Evolutionary conservation across 1,140 invertebrate species (phyloP).

Genomic region (Diachasmimorpha longicaudata): DNA sequence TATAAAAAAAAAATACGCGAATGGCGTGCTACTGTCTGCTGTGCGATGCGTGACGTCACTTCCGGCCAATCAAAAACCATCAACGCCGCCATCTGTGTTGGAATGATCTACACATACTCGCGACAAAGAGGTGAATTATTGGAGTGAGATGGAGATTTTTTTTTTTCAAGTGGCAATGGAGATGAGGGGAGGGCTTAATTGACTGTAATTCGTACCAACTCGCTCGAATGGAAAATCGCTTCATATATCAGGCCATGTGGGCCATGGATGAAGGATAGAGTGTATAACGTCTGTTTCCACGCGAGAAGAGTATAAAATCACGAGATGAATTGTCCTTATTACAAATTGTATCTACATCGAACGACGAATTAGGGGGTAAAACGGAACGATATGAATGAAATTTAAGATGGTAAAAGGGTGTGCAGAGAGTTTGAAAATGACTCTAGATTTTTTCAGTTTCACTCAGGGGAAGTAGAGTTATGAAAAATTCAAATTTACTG

Average conservation of each 20-base stretch:
- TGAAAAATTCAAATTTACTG: no score
- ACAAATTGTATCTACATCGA: no score
- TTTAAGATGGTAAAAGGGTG: no score
- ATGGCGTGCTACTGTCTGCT: constrained; percentile 37
- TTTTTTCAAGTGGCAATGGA: background rate
- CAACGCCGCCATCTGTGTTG: constrained; percentile 41
- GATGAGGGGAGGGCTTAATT: constrained; percentile 45
- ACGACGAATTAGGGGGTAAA: no score
- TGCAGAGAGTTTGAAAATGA: no score
- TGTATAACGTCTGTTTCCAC: background rate
- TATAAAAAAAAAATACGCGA: constrained; percentile 26
- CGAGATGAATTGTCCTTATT: no score
- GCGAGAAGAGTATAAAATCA: no score
- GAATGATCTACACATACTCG: background rate
- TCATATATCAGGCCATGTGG: background rate
- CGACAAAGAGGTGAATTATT: background rate
- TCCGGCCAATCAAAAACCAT: constrained; percentile 63
- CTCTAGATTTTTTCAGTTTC: no score
- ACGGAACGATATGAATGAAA: no score
- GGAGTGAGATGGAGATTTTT: constrained; percentile 8
- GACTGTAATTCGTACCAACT: constrained; percentile 42
- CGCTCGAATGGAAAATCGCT: constrained; percentile 25
- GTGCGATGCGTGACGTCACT: constrained; percentile 57
- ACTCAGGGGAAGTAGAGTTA: no score
- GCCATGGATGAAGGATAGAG: background rate